Percentiles rank a stretch among this genome's conserved stretches.
phyloP scores from a whole-genome alignment of 2,113 vertebrate genomes.

The Pica pica region DNA sequence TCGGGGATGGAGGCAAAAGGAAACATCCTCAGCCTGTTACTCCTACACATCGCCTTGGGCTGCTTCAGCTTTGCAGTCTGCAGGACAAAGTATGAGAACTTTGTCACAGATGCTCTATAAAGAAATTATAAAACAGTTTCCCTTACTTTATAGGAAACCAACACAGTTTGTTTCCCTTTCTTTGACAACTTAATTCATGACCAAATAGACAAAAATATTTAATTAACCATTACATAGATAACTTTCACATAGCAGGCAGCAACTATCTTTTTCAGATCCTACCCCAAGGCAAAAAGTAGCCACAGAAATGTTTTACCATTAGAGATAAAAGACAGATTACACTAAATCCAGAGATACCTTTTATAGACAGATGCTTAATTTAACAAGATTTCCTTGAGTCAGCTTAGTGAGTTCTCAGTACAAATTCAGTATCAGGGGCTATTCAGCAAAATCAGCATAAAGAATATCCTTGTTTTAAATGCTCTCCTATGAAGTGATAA shows the following conservation, averaged over 20 bases:
- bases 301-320: background rate
- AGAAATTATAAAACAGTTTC: background rate
- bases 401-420: background rate
- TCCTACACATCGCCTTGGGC: background rate
- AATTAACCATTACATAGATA: background rate
- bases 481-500: background rate
- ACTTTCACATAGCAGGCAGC: background rate
- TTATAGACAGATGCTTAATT: background rate
- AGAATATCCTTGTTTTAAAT: background rate
- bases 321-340: background rate
- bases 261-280: background rate
- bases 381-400: background rate
- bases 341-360: background rate
- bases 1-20: background rate
- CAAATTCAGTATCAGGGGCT: background rate
- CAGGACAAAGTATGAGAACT: background rate
- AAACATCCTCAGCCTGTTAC: background rate
- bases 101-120: background rate
- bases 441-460: background rate
- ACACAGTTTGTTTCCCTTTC: background rate
- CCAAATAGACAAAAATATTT: background rate
- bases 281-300: background rate
- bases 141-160: background rate
- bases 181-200: background rate
- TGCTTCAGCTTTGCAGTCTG: background rate